Evolutionary conservation across 2,888 invertebrate species (phyloP), one percentile per base, ranked within the genome.

Genomic region (Stenichneumon culpator): DNA sequence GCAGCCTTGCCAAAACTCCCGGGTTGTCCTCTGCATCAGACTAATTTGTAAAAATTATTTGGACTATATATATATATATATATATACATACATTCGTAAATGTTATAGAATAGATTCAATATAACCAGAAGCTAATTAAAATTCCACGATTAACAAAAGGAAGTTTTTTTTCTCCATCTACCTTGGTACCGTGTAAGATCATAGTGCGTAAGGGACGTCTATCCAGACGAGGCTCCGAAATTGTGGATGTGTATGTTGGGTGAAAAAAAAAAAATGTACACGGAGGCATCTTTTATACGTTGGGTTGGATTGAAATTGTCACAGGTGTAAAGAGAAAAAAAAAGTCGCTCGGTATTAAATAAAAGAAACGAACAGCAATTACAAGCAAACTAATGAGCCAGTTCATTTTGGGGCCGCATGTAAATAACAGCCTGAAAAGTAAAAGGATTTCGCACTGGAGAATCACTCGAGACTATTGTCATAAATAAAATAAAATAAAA

Each of bases 371-470:
- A 79, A 85, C 67, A 22, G 65, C 68, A 39, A 68, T 69, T 60
- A 14, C 63, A 74, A 77, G 80, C 72, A 82, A 79, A 87, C 86
- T 87, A 87, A 88, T 87, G 75, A 74, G 78, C 44, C 39, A 77
- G 44, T 79, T 75, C 69, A 79, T 87, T 87, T 90, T 92, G 92
- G 92, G 92, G 89, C 90, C 92, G 93, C 93, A 93, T 93, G 93
- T 93, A 92, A 93, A 93, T 93, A 93, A 93, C 87, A 89, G 89
- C 90, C 88, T 90, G 87, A 82, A 84, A 69, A 75, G 47, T 50
- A 65, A 60, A 25, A 80, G 89, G 89, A 90, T 88, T 91, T 90
- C 88, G 89, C 89, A 86, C 78, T 81, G 74, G 39, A 65, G 39
- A 65, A 75, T 84, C 89, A 92, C 93, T 92, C 92, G 90, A 89